These are phyloP conservation scores for Sorex araneus DNA, from an alignment of 2,113 vertebrate species.

Conservation along the genomic window DNA sequence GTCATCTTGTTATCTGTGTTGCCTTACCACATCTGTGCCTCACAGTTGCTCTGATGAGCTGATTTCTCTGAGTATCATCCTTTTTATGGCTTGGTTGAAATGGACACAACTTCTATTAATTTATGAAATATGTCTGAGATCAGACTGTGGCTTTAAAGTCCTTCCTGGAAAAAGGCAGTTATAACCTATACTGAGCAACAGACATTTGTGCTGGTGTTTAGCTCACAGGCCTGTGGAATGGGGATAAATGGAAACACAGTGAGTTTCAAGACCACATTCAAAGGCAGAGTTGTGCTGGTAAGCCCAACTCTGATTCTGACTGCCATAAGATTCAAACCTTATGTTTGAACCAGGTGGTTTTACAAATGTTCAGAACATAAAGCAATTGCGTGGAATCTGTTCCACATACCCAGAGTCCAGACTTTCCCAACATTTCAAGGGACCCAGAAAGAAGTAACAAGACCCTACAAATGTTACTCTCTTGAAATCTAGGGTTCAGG, in stretches of 20 bases:
- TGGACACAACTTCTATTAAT: background rate
- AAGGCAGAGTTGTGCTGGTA: background rate
- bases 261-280: background rate
- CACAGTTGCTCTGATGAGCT: background rate
- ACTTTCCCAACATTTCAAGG: background rate
- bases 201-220: accelerated
- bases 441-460: background rate
- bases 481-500: background rate
- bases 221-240: background rate
- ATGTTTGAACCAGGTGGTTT: accelerated
- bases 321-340: background rate
- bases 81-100: background rate
- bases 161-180: background rate
- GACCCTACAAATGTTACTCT: background rate
- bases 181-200: too few species aligned
- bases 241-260: background rate
- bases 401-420: background rate
- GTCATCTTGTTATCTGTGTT: background rate
- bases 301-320: background rate
- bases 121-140: background rate
- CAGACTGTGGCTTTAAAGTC: background rate
- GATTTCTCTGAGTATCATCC: background rate
- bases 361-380: background rate
- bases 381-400: background rate
- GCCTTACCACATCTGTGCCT: background rate